Conservation (phyloP, 2,797 vertebrate species). For the Cynodonichthys magdalenae region DNA sequence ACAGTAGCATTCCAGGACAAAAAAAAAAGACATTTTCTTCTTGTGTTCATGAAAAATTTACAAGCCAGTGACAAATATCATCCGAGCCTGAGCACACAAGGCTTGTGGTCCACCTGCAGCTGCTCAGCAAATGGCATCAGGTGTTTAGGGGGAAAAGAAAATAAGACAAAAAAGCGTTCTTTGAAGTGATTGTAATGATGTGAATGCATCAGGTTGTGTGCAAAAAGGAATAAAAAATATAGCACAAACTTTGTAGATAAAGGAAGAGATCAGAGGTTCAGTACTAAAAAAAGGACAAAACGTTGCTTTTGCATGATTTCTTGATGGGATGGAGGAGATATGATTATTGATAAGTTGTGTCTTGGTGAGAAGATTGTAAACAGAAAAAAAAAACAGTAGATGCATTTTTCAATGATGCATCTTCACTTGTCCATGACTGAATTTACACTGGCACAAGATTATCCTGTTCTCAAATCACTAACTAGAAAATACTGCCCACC, state of each 20-base stretch:
- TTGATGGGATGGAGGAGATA: constrained; percentile 37
- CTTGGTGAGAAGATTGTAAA: constrained; percentile 37
- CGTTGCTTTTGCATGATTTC: constrained; percentile 75
- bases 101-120: constrained; percentile 21
- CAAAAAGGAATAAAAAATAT: constrained; percentile 45
- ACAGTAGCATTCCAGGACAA: constrained; percentile 33
- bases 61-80: constrained; percentile 19
- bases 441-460: constrained; percentile 57
- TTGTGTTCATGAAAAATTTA: constrained; percentile 24
- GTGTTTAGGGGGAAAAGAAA: constrained; percentile 23
- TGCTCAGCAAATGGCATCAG: constrained; percentile 24
- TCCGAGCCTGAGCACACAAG: constrained; percentile 13
- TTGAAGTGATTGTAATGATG: constrained; percentile 49
- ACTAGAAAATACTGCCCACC: constrained; percentile 11
- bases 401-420: constrained; percentile 55
- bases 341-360: constrained; percentile 49
- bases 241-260: constrained; percentile 49
- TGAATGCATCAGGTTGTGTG: constrained; percentile 66
- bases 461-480: constrained; percentile 5
- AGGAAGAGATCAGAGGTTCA: constrained; percentile 15
- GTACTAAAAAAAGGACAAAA: constrained; percentile 14
- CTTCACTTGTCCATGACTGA: constrained; percentile 42
- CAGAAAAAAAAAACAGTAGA: constrained; percentile 33
- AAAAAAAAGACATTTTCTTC: constrained; percentile 12
- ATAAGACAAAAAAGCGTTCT: constrained; percentile 27